Base-by-base conservation (phyloP, 35 echinoderm and acorn worm species). In the Chiridota heheva region DNA sequence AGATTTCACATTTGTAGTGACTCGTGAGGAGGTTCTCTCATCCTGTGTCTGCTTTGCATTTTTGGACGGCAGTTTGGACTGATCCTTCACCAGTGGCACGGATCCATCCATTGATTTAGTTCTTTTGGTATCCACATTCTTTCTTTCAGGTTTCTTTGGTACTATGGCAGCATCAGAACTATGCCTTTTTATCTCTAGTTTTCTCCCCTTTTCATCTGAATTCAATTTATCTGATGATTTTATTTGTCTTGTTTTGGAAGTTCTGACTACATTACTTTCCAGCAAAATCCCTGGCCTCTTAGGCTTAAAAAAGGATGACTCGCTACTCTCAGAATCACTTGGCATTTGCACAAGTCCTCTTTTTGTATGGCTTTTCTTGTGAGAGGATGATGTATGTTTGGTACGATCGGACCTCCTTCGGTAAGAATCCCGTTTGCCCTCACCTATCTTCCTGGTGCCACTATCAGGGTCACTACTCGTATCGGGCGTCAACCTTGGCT, bases 291-390 rank as follows among this genome's bases (percentile, higher is more conserved):
- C 41, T 27, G 27, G 40, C 17, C 34, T 36, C 28, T 61, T 55
- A 5, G 73, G 88, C 58, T 63, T 82, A 38, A 59, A 85, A 10
- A 72, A 69, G 45, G 86, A 88, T 1, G 86, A 96, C 60, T 96
- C 93, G 60, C 93, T 96, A 34, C 93, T 96, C 62, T 96, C 93
- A 28, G 93, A 96, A 31, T 96, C 93, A 32, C 80, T 95, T 24
- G 16, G n/a, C 37, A 91, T 51, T 37, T 71, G 40, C 1, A 51
- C 51, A 16, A 18, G 36, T 43, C 83, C 16, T 22, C 67, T 81
- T 63, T 63, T 78, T 27, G 40, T 58, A 40, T 63, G 39, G 27
- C 62, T 25, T 82, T 78, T 58, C 72, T 87, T 90, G 29, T 46
- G 32, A 36, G 85, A 66, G 20, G 86, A 88, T 32, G 78, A 67